Base-by-base conservation (phyloP, 2,113 vertebrate species). In the Rafetus swinhoei region DNA sequence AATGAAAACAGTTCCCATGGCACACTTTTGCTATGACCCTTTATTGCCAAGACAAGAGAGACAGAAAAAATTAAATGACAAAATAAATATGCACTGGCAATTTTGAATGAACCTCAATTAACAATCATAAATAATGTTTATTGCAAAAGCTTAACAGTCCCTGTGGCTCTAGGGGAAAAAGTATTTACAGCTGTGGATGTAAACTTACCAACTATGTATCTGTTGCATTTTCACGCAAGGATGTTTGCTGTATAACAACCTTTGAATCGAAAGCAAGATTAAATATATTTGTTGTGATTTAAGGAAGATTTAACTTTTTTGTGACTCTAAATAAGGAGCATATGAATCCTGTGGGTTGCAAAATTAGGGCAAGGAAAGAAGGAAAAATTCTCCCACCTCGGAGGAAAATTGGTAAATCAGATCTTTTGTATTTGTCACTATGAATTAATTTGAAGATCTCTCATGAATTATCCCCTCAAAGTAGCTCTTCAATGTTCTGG, bases 51-150 rank as follows among this genome's bases (percentile, higher is more conserved):
- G 81, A 22, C 72, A 86, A 90, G 62, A 91, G 93, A 82, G 77
- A 57, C 8, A 1, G 25, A 93, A 90, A 79, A 82, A 94, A 94
- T 89, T 92, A 95, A 96, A 93, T 69, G 83, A 93, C 81, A 87
- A 94, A 93, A 94, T 89, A 97, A 96, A 94, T 85, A 96, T 22
- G 54, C 32, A 18, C 85, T 87, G 81, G 90, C 84, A 74, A 93
- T 89, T 94, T 56, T 89, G 95, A 96, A 94, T 39, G 56, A 74
- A 80, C 79, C 88, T 94, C 93, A 94, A 19, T 13, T 94, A 95
- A 93, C 84, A 94, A 91, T 65, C 92, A 18, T 89, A 91, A 95
- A 85, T 69, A 93, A 93, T 89, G 87, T 32, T 89, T 94, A 95
- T 60, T 92, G 90, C 45, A 84, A 93, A 96, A 90, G 81, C 87